Conservation (phyloP, 2,797 vertebrate species). For the Telmatherina bonti region DNA sequence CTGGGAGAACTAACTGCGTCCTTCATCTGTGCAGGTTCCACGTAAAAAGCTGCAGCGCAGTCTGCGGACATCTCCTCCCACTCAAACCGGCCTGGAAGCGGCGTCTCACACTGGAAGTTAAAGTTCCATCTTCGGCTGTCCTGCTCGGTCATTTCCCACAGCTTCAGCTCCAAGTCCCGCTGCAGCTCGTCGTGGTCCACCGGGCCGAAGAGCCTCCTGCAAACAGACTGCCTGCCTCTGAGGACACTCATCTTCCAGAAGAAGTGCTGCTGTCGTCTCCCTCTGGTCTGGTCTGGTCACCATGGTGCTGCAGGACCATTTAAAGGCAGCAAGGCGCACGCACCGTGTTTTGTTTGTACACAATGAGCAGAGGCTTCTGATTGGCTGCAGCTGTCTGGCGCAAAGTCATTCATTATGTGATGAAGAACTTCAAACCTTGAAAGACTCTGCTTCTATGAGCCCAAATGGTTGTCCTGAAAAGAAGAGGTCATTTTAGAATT, state of each 20-base stretch:
- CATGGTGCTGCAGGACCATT: slow-evolving; percentile 17
- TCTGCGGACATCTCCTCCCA: slow-evolving; percentile 86
- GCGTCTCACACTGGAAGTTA: slow-evolving; percentile 86
- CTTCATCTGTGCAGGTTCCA: slow-evolving; percentile 73
- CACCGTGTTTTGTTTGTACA: slow-evolving; percentile 52
- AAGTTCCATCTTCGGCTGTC: slow-evolving; percentile 92
- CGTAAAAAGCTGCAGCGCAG: slow-evolving; percentile 82
- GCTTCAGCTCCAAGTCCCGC: slow-evolving; percentile 80
- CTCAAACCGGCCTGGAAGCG: slow-evolving; percentile 84
- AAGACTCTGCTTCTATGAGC: background rate
- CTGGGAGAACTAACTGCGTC: background rate
- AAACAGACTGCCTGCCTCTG: slow-evolving; percentile 76
- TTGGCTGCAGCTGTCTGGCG: slow-evolving; percentile 62
- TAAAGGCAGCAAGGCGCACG: slow-evolving; percentile 59
- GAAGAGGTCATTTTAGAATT: background rate
- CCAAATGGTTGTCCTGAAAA: background rate
- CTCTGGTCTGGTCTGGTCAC: slow-evolving; percentile 12
- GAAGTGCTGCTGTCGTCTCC: background rate
- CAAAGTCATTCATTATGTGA: slow-evolving; percentile 9
- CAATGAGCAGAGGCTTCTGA: slow-evolving; percentile 54
- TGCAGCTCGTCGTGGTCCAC: slow-evolving; percentile 89
- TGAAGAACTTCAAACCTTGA: slow-evolving; percentile 12
- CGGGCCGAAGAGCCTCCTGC: slow-evolving; percentile 90
- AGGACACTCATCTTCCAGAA: slow-evolving; percentile 64
- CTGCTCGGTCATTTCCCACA: slow-evolving; percentile 85